Evolutionary conservation across 2,797 vertebrate species (phyloP).

Genomic region (Peromyscus attwateri): DNA sequence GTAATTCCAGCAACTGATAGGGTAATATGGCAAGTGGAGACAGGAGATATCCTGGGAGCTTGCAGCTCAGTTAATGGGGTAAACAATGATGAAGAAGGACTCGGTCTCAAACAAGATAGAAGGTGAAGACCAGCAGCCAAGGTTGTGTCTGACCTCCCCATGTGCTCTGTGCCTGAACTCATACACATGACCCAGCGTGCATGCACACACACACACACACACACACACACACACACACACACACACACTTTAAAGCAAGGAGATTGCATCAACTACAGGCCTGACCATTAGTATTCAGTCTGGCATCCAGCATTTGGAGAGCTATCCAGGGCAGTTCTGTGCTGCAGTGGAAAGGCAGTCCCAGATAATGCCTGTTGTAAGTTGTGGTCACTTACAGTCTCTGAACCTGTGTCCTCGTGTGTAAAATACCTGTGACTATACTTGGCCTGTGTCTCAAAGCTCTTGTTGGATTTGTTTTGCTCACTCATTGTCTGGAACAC

Average conservation of each 20-base stretch:
- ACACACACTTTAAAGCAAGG: not conserved
- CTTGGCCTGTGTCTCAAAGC: not conserved
- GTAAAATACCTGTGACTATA: not conserved
- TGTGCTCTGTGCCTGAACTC: not conserved
- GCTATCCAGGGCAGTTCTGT: not conserved
- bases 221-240: no score
- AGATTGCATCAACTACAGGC: not conserved
- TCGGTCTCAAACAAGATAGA: not conserved
- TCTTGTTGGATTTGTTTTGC: conserved; percentile 40
- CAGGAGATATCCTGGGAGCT: not conserved
- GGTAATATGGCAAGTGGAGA: not conserved
- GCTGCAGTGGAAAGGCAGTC: not conserved
- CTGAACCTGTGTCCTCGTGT: not conserved
- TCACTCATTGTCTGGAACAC: conserved; percentile 20
- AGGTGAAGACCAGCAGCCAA: not conserved
- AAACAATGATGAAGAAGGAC: not conserved
- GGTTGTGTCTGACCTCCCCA: not conserved
- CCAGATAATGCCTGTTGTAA: not conserved
- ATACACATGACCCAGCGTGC: not conserved
- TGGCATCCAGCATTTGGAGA: not conserved
- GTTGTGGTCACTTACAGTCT: not conserved
- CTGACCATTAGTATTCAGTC: not conserved
- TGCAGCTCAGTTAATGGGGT: not conserved
- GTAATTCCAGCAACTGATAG: not conserved
- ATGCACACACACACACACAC: no score